Evolutionary conservation across 92 coral and sea anemone species (phyloP), one percentile per base, ranked within the genome.

Genomic region (Epizoanthus scotinus): DNA sequence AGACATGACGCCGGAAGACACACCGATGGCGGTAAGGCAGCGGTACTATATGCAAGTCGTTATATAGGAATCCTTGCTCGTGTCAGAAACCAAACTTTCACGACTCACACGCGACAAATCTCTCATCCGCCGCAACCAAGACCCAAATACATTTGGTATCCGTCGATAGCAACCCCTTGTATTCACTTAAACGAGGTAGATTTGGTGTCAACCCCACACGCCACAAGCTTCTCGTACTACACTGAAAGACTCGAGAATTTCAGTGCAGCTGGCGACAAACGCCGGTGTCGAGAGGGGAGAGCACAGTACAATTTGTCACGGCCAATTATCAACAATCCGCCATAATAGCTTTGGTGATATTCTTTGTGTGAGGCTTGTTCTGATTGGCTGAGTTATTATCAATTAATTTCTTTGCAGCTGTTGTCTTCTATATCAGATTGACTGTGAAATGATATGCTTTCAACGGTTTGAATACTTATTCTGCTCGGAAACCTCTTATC

Each of bases 231-330:
- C 53, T 71, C 63, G 31, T 47, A 42, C 6, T 17, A 6, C 0
- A 50, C 10, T 14, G 69, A 64, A 40, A 25, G 58, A 56, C 65
- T 20, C 53, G 36, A 75, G 57, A 75, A 21, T 47, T 9, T 36
- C 53, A 24, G 36, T 59, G 68, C 81, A 75, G 81, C 81, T 75
- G 81, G 60, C 68, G 81, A 75, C 68, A 58, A 68, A 36, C 9
- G 29, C 58, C 58, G 56, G 60, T 58, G 56, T 59, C 36, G 68
- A 38, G 81, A 67, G 81, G 81, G 81, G 57, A 75, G 81, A 55
- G 38, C 15, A 22, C 24, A 36, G 65, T 15, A 5, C 18, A 20
- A 38, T 3, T 55, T 75, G 81, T 59, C 81, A 59, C 66, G n/a
- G 81, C 66, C 53, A 36, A 75, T 55, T 59, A 58, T 36, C 81